phyloP scores from a whole-genome alignment of 2,888 invertebrate genomes.

The Spatulosminthurus flaviceps region DNA sequence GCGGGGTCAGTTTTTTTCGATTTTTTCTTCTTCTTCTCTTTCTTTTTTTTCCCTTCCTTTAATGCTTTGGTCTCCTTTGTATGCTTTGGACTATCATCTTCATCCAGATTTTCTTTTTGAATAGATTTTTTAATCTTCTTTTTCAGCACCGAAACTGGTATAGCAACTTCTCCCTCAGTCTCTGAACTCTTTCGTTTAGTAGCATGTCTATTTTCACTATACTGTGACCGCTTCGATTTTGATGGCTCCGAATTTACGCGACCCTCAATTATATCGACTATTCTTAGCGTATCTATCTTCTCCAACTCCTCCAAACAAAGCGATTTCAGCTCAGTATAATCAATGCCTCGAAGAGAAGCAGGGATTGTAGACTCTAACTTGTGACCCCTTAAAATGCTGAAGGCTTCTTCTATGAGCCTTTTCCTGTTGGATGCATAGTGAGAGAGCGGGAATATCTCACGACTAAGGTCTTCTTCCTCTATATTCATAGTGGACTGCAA shows the following conservation, averaged over 20 bases:
- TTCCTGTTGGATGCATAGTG: conserved; percentile 66
- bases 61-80: neutral
- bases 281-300: conserved; percentile 66
- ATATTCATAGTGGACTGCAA: no score
- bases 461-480: conserved; percentile 66
- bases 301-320: conserved; percentile 67
- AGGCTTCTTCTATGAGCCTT: conserved; percentile 66
- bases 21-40: conserved; percentile 42
- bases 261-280: conserved; percentile 66
- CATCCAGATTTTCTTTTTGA: neutral
- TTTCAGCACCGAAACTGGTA: conserved; percentile 31
- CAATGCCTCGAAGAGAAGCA: conserved; percentile 66
- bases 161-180: neutral
- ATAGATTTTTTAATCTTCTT: conserved; percentile 45
- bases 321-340: conserved; percentile 65
- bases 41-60: conserved; percentile 25
- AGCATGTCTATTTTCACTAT: neutral
- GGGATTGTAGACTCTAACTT: conserved; percentile 67
- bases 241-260: neutral
- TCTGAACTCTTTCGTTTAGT: conserved; percentile 25
- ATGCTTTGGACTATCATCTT: neutral
- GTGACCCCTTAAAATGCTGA: conserved; percentile 66
- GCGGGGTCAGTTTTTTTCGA: neutral
- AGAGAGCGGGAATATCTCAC: conserved; percentile 66
- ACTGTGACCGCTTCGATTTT: neutral